Evolutionary conservation across 2,797 vertebrate species (phyloP).

Genomic region (Lerista edwardsae): DNA sequence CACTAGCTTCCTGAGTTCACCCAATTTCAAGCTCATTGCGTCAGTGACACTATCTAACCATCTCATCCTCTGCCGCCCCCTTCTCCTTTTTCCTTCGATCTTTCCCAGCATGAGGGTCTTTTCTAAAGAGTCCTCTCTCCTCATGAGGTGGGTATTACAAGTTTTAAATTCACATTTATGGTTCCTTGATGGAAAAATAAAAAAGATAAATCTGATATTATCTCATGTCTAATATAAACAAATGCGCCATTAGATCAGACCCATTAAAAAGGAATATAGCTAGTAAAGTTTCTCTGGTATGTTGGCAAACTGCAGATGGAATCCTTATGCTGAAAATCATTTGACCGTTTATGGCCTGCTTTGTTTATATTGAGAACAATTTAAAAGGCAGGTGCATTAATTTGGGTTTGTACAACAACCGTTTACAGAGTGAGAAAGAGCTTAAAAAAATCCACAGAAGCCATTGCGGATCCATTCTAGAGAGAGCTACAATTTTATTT

Average conservation of each 20-base stretch:
- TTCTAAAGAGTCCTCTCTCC: too few species aligned
- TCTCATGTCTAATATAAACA: conserved; percentile 44
- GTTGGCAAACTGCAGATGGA: conserved; percentile 54
- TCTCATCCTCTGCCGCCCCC: too few species aligned
- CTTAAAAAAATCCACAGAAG: conserved; percentile 12
- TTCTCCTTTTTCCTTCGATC: too few species aligned
- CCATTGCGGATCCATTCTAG: background rate
- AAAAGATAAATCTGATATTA: background rate
- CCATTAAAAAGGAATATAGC: conserved; percentile 10
- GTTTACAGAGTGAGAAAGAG: conserved; percentile 6
- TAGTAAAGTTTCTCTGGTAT: conserved; percentile 39
- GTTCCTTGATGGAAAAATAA: background rate
- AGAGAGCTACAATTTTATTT: background rate
- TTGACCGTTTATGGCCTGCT: conserved; percentile 28
- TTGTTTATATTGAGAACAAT: conserved; percentile 43
- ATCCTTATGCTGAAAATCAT: conserved; percentile 57
- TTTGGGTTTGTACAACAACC: background rate
- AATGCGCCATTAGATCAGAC: conserved; percentile 10
- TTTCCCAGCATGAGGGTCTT: too few species aligned
- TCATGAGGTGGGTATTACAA: too few species aligned
- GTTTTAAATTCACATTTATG: conserved; percentile 11
- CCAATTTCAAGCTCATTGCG: too few species aligned
- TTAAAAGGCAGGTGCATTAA: conserved; percentile 45
- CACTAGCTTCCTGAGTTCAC: too few species aligned
- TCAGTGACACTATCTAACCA: too few species aligned